phyloP scores from a whole-genome alignment of 2,888 invertebrate species.

The Pherbina coryleti region DNA sequence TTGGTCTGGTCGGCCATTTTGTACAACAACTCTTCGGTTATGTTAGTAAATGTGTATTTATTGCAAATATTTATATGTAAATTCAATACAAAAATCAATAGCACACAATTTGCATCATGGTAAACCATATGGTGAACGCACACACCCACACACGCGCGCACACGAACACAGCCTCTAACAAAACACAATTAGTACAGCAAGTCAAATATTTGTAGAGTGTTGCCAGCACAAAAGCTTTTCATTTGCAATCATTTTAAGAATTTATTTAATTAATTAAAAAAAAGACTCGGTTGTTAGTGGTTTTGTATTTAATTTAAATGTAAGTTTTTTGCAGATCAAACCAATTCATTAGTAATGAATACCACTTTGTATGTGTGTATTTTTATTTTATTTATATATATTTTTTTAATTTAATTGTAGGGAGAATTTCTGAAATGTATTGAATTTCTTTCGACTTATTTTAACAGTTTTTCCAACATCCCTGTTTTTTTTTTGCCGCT shows the following conservation, averaged over 20 bases:
- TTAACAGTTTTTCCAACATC: not conserved
- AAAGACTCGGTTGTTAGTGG: not conserved
- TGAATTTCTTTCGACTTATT: not conserved
- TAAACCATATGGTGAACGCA: not conserved
- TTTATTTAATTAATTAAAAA: constrained; percentile 17
- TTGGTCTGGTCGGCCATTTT: not conserved
- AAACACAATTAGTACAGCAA: not conserved
- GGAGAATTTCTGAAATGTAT: not conserved
- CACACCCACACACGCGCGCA: not conserved
- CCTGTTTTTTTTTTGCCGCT: no score
- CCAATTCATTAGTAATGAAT: constrained; percentile 14
- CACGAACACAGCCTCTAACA: not conserved
- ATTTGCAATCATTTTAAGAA: not conserved
- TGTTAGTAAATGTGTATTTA: constrained; percentile 1
- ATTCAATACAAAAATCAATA: constrained; percentile 14
- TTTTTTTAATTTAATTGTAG: no score
- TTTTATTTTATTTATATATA: no score
- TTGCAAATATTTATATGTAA: constrained; percentile 12
- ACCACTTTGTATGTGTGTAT: no score
- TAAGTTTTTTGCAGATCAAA: not conserved
- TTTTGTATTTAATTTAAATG: not conserved
- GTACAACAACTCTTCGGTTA: not conserved
- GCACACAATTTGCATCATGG: not conserved
- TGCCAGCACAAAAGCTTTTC: not conserved
- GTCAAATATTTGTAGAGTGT: not conserved